Conservation (phyloP, 2,113 vertebrate genomes). For the Sakesphorus luctuosus region DNA sequence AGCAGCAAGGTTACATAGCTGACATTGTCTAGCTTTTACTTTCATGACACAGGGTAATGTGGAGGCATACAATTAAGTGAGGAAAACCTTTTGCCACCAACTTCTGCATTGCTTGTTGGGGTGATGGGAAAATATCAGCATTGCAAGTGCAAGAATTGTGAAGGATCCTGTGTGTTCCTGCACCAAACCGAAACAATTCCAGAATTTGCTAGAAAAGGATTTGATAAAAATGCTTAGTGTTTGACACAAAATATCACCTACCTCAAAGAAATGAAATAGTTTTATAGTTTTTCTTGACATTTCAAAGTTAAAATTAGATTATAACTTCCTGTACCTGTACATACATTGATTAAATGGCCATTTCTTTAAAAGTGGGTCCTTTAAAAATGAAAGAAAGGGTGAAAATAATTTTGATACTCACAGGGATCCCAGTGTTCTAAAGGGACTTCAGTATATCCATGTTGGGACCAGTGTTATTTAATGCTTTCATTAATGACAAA, state of each 20-base stretch:
- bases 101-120: neutral
- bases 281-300: neutral
- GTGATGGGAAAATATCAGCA: neutral
- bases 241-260: neutral
- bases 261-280: neutral
- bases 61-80: neutral
- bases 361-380: neutral
- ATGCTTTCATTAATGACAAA: neutral
- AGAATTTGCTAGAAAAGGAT: neutral
- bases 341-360: neutral
- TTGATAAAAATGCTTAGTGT: neutral
- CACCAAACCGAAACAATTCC: neutral
- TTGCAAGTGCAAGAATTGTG: neutral
- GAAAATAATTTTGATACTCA: neutral
- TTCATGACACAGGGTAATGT: neutral
- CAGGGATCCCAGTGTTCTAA: neutral
- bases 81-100: neutral
- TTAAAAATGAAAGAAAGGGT: neutral
- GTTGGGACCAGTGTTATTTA: neutral
- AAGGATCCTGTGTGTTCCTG: neutral
- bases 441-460: neutral
- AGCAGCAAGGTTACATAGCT: neutral
- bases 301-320: neutral
- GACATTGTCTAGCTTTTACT: neutral
- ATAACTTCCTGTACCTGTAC: neutral